These are phyloP conservation scores for Lamprotornis superbus DNA, from an alignment of 2,113 vertebrate species.

Conservation along the genomic window DNA sequence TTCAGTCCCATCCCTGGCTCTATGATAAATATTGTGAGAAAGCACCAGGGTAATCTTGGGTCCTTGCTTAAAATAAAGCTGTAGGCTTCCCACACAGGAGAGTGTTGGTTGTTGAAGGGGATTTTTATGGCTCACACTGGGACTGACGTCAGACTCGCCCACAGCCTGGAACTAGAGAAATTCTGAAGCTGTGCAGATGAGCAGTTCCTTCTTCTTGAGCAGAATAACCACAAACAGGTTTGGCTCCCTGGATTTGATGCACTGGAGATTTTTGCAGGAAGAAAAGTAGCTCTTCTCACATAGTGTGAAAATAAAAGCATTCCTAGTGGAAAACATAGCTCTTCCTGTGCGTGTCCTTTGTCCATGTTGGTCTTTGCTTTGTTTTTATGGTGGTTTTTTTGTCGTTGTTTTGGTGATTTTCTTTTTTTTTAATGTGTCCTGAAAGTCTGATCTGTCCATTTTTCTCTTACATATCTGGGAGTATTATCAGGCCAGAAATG, in stretches of 20 bases:
- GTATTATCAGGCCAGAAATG: too few species aligned
- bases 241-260: neutral
- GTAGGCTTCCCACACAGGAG: neutral
- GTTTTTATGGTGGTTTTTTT: neutral
- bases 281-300: neutral
- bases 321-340: neutral
- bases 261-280: neutral
- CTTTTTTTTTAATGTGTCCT: neutral
- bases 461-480: too few species aligned
- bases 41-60: neutral
- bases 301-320: neutral
- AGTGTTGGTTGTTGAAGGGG: neutral
- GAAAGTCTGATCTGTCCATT: neutral
- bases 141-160: conserved; percentile 3
- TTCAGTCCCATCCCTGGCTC: neutral
- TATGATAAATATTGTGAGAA: neutral
- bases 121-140: neutral
- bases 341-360: neutral
- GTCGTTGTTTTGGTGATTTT: too few species aligned
- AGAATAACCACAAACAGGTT: neutral
- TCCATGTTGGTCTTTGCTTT: neutral
- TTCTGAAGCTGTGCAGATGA: neutral
- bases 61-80: conserved; percentile 12
- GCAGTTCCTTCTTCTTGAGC: neutral
- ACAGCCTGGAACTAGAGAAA: neutral